phyloP scores from a whole-genome alignment of 2,888 invertebrate genomes.

The Ectobius pallidus region DNA sequence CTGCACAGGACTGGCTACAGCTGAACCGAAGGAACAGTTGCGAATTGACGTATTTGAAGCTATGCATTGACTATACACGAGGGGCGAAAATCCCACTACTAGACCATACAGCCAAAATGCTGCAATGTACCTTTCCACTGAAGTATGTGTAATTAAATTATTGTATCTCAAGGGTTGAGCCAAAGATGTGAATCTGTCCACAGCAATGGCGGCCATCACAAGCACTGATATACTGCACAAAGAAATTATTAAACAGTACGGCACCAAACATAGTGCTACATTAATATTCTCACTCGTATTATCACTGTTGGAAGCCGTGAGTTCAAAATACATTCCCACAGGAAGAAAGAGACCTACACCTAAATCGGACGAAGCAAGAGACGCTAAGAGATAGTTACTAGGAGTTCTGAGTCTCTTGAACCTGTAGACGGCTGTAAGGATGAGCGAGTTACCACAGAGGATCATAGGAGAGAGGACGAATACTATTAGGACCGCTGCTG shows the following conservation, averaged over 20 bases:
- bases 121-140: slow-evolving; percentile 62
- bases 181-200: slow-evolving; percentile 66
- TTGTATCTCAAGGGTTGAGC: slow-evolving; percentile 67
- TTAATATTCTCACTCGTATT: slow-evolving; percentile 20
- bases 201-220: slow-evolving; percentile 66
- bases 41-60: slow-evolving; percentile 38
- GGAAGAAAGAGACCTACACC: slow-evolving; percentile 66
- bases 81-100: slow-evolving; percentile 61
- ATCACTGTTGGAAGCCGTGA: slow-evolving; percentile 52
- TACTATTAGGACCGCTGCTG: slow-evolving; percentile 58
- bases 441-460: slow-evolving; percentile 63
- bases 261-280: slow-evolving; percentile 58
- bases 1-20: slow-evolving; percentile 61
- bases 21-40: slow-evolving; percentile 58
- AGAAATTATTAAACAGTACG: slow-evolving; percentile 63
- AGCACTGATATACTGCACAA: slow-evolving; percentile 65
- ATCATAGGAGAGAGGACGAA: slow-evolving; percentile 63
- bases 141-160: slow-evolving; percentile 66
- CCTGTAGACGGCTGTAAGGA: slow-evolving; percentile 63
- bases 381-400: slow-evolving; percentile 65
- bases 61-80: slow-evolving; percentile 56
- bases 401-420: slow-evolving; percentile 67
- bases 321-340: slow-evolving; percentile 63
- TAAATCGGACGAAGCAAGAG: slow-evolving; percentile 65
- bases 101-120: slow-evolving; percentile 65